Percentiles rank a stretch among this genome's conserved stretches.
Evolutionary conservation across 1,140 invertebrate species (phyloP).

Genomic region (Heliothis virescens): DNA sequence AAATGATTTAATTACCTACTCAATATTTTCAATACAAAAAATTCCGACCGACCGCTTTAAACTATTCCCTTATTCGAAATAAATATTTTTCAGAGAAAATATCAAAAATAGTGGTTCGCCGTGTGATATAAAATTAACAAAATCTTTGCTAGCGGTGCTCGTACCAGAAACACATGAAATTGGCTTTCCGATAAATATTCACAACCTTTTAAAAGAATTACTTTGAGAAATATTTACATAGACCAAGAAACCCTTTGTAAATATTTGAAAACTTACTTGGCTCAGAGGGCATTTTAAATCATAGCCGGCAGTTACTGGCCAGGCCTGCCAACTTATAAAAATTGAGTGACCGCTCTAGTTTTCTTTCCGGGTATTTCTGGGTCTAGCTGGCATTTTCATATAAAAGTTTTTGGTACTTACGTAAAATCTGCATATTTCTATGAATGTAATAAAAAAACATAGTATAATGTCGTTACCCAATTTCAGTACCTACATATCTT

Average conservation of each 20-base stretch:
- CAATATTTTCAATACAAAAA: too few relatives aligned
- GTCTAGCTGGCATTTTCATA: neutral
- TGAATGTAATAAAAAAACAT: too few relatives aligned
- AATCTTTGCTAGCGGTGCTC: neutral
- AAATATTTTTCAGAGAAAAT: too few relatives aligned
- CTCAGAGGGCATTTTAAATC: conserved; percentile 30
- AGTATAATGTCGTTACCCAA: too few relatives aligned
- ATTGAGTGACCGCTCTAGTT: conserved; percentile 5
- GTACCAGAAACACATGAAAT: neutral
- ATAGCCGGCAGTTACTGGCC: conserved; percentile 29
- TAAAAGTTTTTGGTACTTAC: neutral
- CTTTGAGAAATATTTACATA: conserved; percentile 23
- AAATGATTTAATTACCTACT: neutral
- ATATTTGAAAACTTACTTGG: conserved; percentile 19
- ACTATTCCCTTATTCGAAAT: too few relatives aligned
- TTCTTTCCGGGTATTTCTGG: neutral
- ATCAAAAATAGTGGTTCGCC: neutral
- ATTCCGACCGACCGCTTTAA: too few relatives aligned
- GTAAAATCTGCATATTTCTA: neutral
- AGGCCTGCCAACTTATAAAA: conserved; percentile 19
- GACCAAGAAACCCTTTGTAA: conserved; percentile 1
- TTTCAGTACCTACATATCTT: too few relatives aligned
- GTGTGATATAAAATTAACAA: neutral
- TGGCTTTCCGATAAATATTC: conserved; percentile 9
- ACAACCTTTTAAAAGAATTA: conserved; percentile 30